A percentile compares a stretch with the other conserved stretches of the same genome.
These are phyloP conservation scores for Seriola aureovittata DNA, from an alignment of 2,113 vertebrate species.

Conservation along the genomic window DNA sequence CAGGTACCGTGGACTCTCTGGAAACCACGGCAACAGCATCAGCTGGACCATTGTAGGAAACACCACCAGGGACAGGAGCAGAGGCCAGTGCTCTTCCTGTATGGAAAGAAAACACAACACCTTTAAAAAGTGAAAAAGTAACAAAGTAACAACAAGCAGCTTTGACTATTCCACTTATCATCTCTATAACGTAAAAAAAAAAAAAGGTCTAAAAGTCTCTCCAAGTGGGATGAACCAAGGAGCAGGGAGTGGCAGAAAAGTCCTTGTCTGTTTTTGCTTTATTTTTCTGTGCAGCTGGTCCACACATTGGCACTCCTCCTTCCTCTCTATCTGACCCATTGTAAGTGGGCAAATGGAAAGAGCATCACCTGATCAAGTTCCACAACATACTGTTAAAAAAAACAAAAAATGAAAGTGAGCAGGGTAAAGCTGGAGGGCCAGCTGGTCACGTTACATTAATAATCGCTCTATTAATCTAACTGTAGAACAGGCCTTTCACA, in stretches of 20 bases:
- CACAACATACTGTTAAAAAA: not conserved
- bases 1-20: conserved; percentile 92
- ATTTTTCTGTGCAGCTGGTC: not conserved
- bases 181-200: not conserved
- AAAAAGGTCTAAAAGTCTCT: not conserved
- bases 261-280: not conserved
- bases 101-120: not conserved
- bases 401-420: not conserved
- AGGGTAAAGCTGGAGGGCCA: not conserved
- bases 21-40: conserved; percentile 90
- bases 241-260: not conserved
- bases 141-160: not conserved
- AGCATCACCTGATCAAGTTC: conserved; percentile 5
- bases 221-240: not conserved
- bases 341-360: conserved; percentile 5
- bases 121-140: not conserved
- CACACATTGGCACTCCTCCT: not conserved
- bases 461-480: too few relatives aligned
- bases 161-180: not conserved
- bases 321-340: not conserved
- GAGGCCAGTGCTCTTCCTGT: conserved; percentile 91
- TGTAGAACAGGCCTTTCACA: not conserved
- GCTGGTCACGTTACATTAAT: not conserved
- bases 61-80: conserved; percentile 87
- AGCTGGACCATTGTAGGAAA: conserved; percentile 88